These are phyloP conservation scores for Seriola quinqueradiata DNA, from an alignment of 2,113 vertebrate genomes.

Conservation along the genomic window DNA sequence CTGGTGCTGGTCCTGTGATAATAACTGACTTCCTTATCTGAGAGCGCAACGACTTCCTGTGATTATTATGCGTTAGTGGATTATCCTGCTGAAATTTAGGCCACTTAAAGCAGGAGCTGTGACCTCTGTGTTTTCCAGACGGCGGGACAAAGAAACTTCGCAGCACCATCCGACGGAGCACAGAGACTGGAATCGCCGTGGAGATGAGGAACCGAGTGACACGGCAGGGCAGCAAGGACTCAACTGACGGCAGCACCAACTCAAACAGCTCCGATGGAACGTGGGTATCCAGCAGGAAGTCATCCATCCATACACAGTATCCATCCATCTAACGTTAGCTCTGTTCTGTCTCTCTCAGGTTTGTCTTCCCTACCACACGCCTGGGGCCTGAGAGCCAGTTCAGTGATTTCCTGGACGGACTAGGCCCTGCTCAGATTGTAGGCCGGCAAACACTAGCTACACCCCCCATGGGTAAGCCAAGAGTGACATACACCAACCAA, in stretches of 20 bases:
- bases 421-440: constrained; percentile 97
- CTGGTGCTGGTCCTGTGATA: background rate
- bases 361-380: constrained; percentile 95
- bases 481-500: background rate
- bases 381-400: constrained; percentile 97
- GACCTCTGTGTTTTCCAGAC: constrained; percentile 80
- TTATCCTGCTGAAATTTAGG: constrained; percentile 23
- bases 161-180: constrained; percentile 97
- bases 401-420: constrained; percentile 96
- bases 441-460: constrained; percentile 97
- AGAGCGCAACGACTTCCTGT: background rate
- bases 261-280: constrained; percentile 98
- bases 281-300: constrained; percentile 83
- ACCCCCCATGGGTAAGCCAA: constrained; percentile 93
- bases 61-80: constrained; percentile 4
- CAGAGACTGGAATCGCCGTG: constrained; percentile 97
- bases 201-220: constrained; percentile 97
- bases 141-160: constrained; percentile 96
- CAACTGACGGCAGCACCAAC: constrained; percentile 98
- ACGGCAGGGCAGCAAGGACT: constrained; percentile 96
- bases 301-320: background rate
- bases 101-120: constrained; percentile 8
- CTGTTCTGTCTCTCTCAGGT: constrained; percentile 80
- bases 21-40: constrained; percentile 12
- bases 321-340: background rate